Evolutionary conservation across 2,113 vertebrate genomes (phyloP), one percentile per base, ranked within the genome.

Genomic region (Aegypius monachus): DNA sequence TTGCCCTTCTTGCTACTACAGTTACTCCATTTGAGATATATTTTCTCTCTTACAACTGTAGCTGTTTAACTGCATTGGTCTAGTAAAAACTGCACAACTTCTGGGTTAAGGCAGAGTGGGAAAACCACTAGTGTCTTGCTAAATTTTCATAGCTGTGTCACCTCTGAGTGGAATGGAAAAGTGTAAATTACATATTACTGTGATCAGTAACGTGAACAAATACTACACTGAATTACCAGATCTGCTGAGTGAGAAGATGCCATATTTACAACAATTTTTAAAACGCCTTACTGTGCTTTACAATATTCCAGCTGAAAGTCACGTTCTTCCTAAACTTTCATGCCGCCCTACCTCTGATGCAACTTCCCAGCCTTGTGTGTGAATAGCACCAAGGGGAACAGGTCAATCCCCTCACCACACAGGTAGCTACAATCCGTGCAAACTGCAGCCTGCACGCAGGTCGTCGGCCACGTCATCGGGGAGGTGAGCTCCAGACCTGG

Each of bases 391-490:
- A 11, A 34, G 43, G 53, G 38, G 45, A 93, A 13, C 50, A 42
- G 77, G 72, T 70, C 31, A 32, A 4, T 29, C 32, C 32, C 25
- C 7, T 34, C 21, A 6, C 19, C 1, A 3, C 61, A 32, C 4
- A 9, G 3, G 4, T 26, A 53, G 48, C n/a, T 62, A 12, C 22
- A 52, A 5, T 6, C 72, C 1, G 0, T 42, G 80, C 4, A 9
- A 27, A 17, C 2, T 80, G 62, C 50, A 55, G n/a, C 66, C 53
- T 55, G 70, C 71, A 32, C 8, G 3, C 32, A 14, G 42, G 55
- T 14, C 4, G 0, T 29, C 2, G 0, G 55, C 56, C 22, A 7
- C 13, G 3, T 45, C 48, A 13, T 4, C 2, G 8, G 16, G 32
- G 14, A 50, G 47, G 45, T 52, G 66, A 71, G 25, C 43, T 80